These are phyloP conservation scores for Paratilapia polleni DNA, from an alignment of 2,113 vertebrate genomes.

Conservation along the genomic window DNA sequence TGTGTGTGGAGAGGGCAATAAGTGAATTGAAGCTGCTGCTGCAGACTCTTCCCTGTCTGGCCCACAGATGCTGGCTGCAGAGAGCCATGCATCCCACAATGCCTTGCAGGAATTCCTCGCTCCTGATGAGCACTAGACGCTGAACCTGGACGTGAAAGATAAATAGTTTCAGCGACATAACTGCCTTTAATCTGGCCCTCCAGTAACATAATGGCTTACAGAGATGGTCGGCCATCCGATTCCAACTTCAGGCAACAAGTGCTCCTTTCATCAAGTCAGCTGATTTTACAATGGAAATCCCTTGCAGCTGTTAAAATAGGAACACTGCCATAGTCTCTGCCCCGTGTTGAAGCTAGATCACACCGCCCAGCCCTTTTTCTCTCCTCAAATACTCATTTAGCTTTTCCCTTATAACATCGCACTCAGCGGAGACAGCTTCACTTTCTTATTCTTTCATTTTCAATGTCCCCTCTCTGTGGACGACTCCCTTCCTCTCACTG, in stretches of 20 bases:
- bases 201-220: constrained; percentile 80
- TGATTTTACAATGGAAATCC: constrained; percentile 84
- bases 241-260: constrained; percentile 78
- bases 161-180: constrained; percentile 77
- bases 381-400: constrained; percentile 20
- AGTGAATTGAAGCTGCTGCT: constrained; percentile 2
- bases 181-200: constrained; percentile 78
- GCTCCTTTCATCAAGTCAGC: constrained; percentile 82
- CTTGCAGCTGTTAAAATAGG: constrained; percentile 82
- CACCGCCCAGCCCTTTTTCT: constrained; percentile 32
- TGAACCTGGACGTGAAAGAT: constrained; percentile 71
- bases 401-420: constrained; percentile 16
- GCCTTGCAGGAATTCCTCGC: constrained; percentile 71
- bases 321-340: constrained; percentile 64
- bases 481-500: constrained; percentile 2
- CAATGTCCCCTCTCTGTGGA: neutral
- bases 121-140: constrained; percentile 68
- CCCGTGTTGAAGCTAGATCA: constrained; percentile 61
- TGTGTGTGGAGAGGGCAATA: constrained; percentile 3
- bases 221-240: constrained; percentile 57
- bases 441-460: neutral
- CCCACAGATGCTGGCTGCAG: constrained; percentile 68
- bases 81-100: constrained; percentile 67
- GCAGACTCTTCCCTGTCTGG: constrained; percentile 67
- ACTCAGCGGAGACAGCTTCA: neutral